Percentiles rank a stretch among this genome's conserved stretches.
Conservation (phyloP, 92 coral and sea anemone species). For the Chrysogorgia sp. region DNA sequence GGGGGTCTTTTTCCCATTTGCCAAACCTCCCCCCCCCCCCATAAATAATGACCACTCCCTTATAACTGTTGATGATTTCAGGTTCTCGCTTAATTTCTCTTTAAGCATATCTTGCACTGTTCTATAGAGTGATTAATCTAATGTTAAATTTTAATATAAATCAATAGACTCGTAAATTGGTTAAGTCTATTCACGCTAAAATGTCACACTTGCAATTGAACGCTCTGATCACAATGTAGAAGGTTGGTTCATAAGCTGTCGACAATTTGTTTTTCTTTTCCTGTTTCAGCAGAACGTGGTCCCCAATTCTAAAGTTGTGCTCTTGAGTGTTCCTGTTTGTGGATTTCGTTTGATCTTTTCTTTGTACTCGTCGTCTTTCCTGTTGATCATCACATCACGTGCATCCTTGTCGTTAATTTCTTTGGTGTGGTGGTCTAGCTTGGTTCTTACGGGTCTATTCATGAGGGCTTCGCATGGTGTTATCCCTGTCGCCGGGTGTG, state of each 20-base stretch:
- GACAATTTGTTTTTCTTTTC: slow-evolving; percentile 35
- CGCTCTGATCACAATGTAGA: slow-evolving; percentile 35
- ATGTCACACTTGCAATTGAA: no score
- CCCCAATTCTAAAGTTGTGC: slow-evolving; percentile 34
- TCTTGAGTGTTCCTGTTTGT: slow-evolving; percentile 63
- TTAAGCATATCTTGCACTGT: no score
- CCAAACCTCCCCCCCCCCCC: no score
- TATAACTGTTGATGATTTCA: no score
- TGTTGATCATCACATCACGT: slow-evolving; percentile 52
- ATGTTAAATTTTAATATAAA: no score
- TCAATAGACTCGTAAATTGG: no score
- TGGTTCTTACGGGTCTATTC: slow-evolving; percentile 53
- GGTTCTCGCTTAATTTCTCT: no score
- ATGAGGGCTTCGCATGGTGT: slow-evolving; percentile 58
- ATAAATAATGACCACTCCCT: no score
- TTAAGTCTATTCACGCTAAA: no score
- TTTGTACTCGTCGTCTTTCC: slow-evolving; percentile 62
- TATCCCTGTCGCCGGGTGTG: slow-evolving; percentile 68
- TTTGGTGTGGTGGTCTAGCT: slow-evolving; percentile 54
- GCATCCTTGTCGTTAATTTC: slow-evolving; percentile 32
- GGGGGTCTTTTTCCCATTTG: no score
- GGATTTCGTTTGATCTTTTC: slow-evolving; percentile 55
- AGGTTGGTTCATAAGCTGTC: slow-evolving; percentile 31
- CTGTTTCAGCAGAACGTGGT: slow-evolving; percentile 63
- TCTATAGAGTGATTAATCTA: no score